phyloP scores from a whole-genome alignment of 2,888 invertebrate species.

The Limnephilus lunatus region DNA sequence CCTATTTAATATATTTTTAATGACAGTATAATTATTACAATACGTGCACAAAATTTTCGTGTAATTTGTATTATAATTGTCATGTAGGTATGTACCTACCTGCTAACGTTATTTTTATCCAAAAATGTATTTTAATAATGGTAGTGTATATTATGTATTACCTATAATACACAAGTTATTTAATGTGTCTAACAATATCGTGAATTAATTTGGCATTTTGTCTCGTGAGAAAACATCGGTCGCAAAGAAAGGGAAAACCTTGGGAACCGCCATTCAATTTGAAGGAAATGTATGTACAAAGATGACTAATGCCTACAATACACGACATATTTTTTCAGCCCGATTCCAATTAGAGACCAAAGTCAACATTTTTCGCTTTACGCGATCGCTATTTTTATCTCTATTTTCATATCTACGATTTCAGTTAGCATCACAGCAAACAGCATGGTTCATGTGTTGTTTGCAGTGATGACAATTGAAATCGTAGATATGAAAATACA shows the following conservation, averaged over 20 bases:
- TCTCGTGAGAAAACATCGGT: background rate
- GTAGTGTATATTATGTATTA: background rate
- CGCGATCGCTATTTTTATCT: no score
- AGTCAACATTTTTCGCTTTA: no score
- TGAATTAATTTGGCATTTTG: background rate
- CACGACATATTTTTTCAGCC: no score
- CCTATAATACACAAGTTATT: background rate
- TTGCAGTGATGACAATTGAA: no score
- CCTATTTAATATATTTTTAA: background rate
- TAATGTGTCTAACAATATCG: background rate
- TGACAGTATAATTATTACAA: background rate
- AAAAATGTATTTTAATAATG: background rate
- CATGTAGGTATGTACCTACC: background rate
- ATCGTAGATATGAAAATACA: no score
- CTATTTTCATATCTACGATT: no score
- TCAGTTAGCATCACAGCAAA: no score
- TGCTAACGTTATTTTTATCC: background rate
- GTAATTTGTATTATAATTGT: no score
- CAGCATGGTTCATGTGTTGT: no score
- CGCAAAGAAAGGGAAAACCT: slow-evolving; percentile 29
- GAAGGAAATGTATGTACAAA: background rate
- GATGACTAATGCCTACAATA: no score
- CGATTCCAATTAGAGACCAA: no score
- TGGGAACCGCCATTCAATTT: background rate
- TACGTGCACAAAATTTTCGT: background rate